Conservation (phyloP, 2,888 invertebrate genomes). For the Caenorhabditis sulstoni region DNA sequence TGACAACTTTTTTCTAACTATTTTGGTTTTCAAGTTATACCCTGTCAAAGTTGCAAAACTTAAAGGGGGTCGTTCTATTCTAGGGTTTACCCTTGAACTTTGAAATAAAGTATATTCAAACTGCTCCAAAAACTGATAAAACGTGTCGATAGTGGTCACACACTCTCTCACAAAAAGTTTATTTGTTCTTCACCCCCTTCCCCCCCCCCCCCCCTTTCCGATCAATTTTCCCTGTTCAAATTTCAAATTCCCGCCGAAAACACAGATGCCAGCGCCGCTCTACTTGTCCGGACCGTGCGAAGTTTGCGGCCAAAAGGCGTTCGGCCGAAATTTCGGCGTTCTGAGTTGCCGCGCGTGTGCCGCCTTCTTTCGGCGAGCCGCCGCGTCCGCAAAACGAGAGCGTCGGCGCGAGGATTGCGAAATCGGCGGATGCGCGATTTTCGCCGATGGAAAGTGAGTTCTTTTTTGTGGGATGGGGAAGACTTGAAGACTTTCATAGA, state of each 20-base stretch:
- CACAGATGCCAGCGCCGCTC: conserved; percentile 22
- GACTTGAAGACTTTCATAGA: neutral
- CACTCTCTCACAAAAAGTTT: neutral
- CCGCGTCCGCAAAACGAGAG: conserved; percentile 2
- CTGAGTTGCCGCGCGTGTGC: conserved; percentile 61
- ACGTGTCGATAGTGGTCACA: neutral
- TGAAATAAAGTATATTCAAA: no score
- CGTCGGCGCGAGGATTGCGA: neutral
- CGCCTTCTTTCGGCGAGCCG: conserved; percentile 59
- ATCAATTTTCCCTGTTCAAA: no score
- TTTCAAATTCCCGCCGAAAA: no score
- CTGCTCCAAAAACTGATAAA: neutral
- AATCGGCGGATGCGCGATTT: conserved; percentile 8
- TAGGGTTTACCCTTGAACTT: no score
- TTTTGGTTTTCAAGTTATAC: no score
- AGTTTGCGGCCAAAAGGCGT: conserved; percentile 45
- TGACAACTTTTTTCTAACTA: no score
- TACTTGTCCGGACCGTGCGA: conserved; percentile 36
- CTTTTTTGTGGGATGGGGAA: neutral
- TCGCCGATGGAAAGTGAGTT: conserved; percentile 23
- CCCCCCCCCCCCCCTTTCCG: no score
- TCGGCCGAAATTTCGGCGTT: conserved; percentile 57
- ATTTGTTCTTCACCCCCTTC: neutral
- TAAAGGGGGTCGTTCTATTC: no score
- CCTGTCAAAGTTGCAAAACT: no score